Conservation (phyloP, 2,797 vertebrate genomes). For the Protonibea diacanthus region DNA sequence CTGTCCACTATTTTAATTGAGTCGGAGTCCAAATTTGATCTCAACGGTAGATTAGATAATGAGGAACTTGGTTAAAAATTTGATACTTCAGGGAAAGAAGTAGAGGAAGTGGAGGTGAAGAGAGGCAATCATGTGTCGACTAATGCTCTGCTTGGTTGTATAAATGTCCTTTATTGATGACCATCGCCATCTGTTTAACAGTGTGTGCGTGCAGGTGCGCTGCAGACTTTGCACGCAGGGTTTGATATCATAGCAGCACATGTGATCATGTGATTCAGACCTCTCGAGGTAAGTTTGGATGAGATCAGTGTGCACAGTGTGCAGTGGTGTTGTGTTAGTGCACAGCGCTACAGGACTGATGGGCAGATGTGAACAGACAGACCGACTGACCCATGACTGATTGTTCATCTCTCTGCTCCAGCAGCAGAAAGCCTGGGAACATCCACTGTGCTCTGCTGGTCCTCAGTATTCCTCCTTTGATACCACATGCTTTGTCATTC, state of each 20-base stretch:
- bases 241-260: constrained; percentile 19
- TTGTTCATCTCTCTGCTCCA: constrained; percentile 77
- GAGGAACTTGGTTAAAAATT: neutral
- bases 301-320: constrained; percentile 67
- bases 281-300: constrained; percentile 59
- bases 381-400: constrained; percentile 76
- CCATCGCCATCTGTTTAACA: neutral
- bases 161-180: neutral
- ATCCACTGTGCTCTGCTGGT: constrained; percentile 61
- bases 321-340: constrained; percentile 47
- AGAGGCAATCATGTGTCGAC: neutral
- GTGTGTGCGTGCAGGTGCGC: neutral
- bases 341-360: constrained; percentile 57
- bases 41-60: constrained; percentile 18
- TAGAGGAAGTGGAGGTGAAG: neutral
- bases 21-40: constrained; percentile 15
- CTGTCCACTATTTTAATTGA: constrained; percentile 19
- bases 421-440: constrained; percentile 71
- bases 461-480: constrained; percentile 53
- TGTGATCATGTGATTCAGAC: constrained; percentile 62
- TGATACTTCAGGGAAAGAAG: neutral
- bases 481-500: constrained; percentile 58
- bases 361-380: constrained; percentile 73
- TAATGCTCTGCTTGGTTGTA: neutral
- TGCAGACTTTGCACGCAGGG: too few species aligned